These are phyloP conservation scores for Mormyrops boulengeri DNA, from an alignment of 2,797 vertebrate genomes.

Conservation along the genomic window DNA sequence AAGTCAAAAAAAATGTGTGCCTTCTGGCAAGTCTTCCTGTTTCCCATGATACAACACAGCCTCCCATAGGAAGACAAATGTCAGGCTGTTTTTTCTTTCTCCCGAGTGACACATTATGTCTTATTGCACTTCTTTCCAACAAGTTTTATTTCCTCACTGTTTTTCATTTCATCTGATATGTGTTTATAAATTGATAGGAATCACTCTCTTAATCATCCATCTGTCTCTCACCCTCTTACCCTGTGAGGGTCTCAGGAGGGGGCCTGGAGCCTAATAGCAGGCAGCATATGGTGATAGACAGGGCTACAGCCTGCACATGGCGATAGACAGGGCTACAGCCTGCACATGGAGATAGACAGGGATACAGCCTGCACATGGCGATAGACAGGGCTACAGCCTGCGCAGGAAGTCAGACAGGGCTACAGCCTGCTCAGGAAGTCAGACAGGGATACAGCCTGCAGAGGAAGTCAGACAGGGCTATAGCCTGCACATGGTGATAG, in stretches of 20 bases:
- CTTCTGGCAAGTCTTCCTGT: constrained; percentile 23
- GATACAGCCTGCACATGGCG: background rate
- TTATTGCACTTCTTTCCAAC: background rate
- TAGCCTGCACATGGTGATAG: background rate
- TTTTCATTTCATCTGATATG: background rate
- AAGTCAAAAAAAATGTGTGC: constrained; percentile 19
- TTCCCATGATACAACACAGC: constrained; percentile 26
- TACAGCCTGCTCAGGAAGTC: background rate
- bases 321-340: background rate
- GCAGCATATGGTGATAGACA: background rate
- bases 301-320: background rate
- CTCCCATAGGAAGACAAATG: constrained; percentile 23
- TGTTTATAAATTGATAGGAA: constrained; percentile 15
- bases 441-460: background rate
- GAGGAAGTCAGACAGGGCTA: background rate
- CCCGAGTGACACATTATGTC: background rate
- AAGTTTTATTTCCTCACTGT: background rate
- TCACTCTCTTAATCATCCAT: background rate
- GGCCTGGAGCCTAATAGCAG: background rate
- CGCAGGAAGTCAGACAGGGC: background rate
- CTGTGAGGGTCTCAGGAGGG: background rate
- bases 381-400: background rate
- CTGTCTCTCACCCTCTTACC: background rate
- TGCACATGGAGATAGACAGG: too few species aligned
- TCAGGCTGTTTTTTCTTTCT: constrained; percentile 27